Base-by-base conservation (phyloP, 2,113 vertebrate genomes). In the Sigmodon hispidus region DNA sequence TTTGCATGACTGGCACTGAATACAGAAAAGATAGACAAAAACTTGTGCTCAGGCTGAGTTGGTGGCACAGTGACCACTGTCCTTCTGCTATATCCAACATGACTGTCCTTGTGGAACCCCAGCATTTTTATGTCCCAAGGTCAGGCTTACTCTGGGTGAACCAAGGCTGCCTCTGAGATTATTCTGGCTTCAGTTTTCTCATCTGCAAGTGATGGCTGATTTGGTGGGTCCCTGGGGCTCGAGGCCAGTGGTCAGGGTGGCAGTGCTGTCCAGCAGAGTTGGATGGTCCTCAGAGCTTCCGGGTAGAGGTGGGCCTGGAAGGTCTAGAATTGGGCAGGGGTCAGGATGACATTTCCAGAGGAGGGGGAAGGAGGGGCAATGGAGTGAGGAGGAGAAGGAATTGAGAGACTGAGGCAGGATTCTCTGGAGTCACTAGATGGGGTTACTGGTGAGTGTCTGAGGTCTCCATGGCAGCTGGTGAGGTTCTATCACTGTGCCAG, bases 1-100 rank as follows among this genome's bases (percentile, higher is more conserved):
- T 43, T 29, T 19, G 50, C 45, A 0, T 0, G 40, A 76, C 52
- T 22, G 55, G 3, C 45, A 40, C 19, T 7, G n/a, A 70, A 31
- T 7, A 43, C n/a, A n/a, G 36, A 57, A 59, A 45, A 45, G 40
- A 61, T 26, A 34, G 70, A 70, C 29, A 5, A 15, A 73, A n/a
- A 0, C 34, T 13, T 26, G 1, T 4, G 0, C 55, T n/a, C 24
- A 1, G 19, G 36, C 40, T 0, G 45, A 40, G 9, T 7, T n/a
- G 2, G 4, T 34, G 13, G 13, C 13, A 11, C 7, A 6, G 3
- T 11, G 55, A 10, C 36, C 7, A 0, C 24, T 21, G 43, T 40
- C 1, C 17, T 12, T 7, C 61, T 21, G 5, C 4, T 43, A 67
- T 13, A 34, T 7, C 5, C 3, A 4, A 9, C 24, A 11, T 8